These are phyloP conservation scores for Hyperoplus lanceolatus DNA, from an alignment of 2,797 vertebrate genomes.

Conservation along the genomic window DNA sequence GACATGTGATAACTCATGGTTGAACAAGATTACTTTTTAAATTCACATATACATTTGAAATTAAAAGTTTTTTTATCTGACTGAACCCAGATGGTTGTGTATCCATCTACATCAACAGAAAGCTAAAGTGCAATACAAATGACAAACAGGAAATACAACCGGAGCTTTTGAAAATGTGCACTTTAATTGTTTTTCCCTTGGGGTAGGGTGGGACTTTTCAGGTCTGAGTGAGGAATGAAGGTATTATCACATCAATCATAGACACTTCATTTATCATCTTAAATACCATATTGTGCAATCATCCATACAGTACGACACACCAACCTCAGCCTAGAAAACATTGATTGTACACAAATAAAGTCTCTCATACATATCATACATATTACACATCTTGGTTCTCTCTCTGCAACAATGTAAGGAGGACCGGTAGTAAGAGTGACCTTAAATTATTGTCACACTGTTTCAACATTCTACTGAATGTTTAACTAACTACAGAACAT, in stretches of 20 bases:
- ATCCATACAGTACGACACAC: slow-evolving; percentile 78
- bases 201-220: slow-evolving; percentile 59
- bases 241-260: slow-evolving; percentile 76
- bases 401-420: slow-evolving; percentile 61
- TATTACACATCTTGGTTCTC: slow-evolving; percentile 74
- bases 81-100: not conserved
- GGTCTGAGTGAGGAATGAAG: slow-evolving; percentile 79
- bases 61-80: not conserved
- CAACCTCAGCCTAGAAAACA: slow-evolving; percentile 82
- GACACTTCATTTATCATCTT: slow-evolving; percentile 74
- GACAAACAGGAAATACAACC: slow-evolving; percentile 35
- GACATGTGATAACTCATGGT: not conserved
- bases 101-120: not conserved
- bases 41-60: not conserved
- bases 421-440: slow-evolving; percentile 53
- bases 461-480: slow-evolving; percentile 24
- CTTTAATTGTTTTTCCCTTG: slow-evolving; percentile 75
- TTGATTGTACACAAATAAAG: slow-evolving; percentile 85
- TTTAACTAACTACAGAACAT: slow-evolving; percentile 44
- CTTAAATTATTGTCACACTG: slow-evolving; percentile 33
- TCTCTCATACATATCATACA: slow-evolving; percentile 32
- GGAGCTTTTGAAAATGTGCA: slow-evolving; percentile 69
- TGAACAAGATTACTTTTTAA: not conserved
- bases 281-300: slow-evolving; percentile 79
- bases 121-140: not conserved